Evolutionary conservation across 2,888 invertebrate genomes (phyloP).

Genomic region (Tyria jacobaeae): DNA sequence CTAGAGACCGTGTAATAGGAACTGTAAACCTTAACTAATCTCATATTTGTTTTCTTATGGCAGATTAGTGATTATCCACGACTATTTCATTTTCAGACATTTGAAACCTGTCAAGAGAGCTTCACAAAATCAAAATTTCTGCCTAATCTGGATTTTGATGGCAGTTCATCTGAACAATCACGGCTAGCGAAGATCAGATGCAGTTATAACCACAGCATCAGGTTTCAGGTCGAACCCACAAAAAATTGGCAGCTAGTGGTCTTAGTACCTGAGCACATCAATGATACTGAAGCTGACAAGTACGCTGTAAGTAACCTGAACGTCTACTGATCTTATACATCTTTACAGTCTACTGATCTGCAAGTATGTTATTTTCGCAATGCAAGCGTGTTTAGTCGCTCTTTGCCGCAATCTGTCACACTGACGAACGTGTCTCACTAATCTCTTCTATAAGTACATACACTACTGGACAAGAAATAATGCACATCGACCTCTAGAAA

Average conservation of each 20-base stretch:
- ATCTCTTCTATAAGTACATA: too few relatives aligned
- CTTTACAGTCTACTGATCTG: too few relatives aligned
- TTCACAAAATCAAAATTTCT: slow-evolving; percentile 52
- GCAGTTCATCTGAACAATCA: not conserved
- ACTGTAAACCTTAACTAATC: too few relatives aligned
- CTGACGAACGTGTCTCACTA: too few relatives aligned
- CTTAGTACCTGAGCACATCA: slow-evolving; percentile 35
- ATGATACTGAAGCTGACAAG: slow-evolving; percentile 9
- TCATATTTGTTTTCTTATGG: not conserved
- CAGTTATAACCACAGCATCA: slow-evolving; percentile 15
- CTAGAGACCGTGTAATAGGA: too few relatives aligned
- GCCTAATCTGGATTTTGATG: slow-evolving; percentile 18
- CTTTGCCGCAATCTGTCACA: too few relatives aligned
- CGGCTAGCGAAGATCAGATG: slow-evolving; percentile 39
- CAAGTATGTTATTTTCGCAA: too few relatives aligned
- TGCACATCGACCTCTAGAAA: too few relatives aligned
- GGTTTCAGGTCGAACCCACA: slow-evolving; percentile 35
- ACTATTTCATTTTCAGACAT: slow-evolving; percentile 32
- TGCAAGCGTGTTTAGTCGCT: too few relatives aligned
- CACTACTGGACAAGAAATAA: too few relatives aligned
- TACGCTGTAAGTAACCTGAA: slow-evolving; percentile 8
- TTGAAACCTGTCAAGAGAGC: slow-evolving; percentile 29
- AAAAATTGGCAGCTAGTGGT: slow-evolving; percentile 46
- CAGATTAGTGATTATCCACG: not conserved
- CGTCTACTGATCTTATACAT: too few relatives aligned